phyloP scores from a whole-genome alignment of 1,140 invertebrate genomes.

The Trachymyrmex septentrionalis region DNA sequence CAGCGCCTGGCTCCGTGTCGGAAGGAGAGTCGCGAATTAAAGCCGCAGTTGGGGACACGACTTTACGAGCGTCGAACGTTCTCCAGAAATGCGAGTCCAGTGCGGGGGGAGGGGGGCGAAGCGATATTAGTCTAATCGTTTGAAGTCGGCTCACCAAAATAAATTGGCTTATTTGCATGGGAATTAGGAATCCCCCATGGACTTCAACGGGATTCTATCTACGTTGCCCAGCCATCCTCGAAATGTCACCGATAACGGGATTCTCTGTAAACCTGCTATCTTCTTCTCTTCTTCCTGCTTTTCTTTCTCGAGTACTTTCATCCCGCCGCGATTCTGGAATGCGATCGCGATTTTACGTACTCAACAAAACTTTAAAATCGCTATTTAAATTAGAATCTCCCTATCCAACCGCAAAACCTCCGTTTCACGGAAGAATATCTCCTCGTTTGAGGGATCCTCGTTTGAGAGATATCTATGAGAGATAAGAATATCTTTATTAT shows the following conservation, averaged over 20 bases:
- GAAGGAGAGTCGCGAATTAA: conserved; percentile 72
- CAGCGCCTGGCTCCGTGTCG: conserved; percentile 50
- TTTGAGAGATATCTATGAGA: too few species aligned
- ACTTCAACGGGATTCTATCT: conserved; percentile 65
- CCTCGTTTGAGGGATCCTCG: not conserved
- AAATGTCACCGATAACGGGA: conserved; percentile 42
- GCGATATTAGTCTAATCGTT: conserved; percentile 83
- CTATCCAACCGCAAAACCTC: conserved; percentile 71
- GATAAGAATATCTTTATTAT: conserved; percentile 78
- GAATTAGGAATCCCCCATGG: conserved; percentile 81
- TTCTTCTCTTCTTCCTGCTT: not conserved
- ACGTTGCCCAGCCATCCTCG: conserved; percentile 54
- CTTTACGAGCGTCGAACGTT: conserved; percentile 69
- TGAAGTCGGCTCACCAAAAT: conserved; percentile 78
- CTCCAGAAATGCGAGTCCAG: conserved; percentile 9
- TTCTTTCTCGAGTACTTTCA: conserved; percentile 9
- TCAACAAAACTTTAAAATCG: conserved; percentile 45
- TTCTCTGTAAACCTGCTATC: conserved; percentile 16
- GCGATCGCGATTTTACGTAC: not conserved
- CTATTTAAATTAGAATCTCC: conserved; percentile 69
- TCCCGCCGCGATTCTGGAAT: not conserved
- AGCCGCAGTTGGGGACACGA: conserved; percentile 65
- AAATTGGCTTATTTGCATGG: conserved; percentile 85
- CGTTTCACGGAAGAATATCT: conserved; percentile 8
- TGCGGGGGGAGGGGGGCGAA: conserved; percentile 50